These are phyloP conservation scores for Dendrophyllia cribrosa DNA, from an alignment of 64 coral and sea anemone genomes.

Conservation along the genomic window DNA sequence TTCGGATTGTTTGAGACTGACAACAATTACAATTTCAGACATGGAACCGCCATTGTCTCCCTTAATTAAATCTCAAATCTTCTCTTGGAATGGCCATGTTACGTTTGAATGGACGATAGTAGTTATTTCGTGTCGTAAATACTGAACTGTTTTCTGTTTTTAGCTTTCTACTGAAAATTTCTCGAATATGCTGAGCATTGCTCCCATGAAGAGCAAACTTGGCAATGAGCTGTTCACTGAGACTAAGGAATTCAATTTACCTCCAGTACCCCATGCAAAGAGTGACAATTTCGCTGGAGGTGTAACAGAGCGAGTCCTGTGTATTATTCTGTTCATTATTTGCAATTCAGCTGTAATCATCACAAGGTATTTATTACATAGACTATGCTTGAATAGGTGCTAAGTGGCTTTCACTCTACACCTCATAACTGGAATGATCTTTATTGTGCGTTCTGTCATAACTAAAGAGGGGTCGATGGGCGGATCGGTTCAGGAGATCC, in stretches of 20 bases:
- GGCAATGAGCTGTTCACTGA: not conserved
- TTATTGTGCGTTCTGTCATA: no score
- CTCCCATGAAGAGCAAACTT: not conserved
- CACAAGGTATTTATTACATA: not conserved
- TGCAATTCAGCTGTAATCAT: conserved; percentile 23
- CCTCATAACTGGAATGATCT: not conserved
- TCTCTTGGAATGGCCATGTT: not conserved
- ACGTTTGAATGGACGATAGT: not conserved
- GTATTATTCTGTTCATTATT: conserved; percentile 18
- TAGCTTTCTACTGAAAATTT: not conserved
- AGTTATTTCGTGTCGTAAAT: not conserved
- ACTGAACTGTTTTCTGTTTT: not conserved
- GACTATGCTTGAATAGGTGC: not conserved
- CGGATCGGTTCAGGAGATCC: no score
- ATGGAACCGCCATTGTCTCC: not conserved
- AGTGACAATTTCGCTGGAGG: conserved; percentile 47
- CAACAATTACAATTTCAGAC: conserved; percentile 12
- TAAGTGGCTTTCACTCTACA: conserved; percentile 19
- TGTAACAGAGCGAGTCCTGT: not conserved
- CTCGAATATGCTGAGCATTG: no score
- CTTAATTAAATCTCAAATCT: not conserved
- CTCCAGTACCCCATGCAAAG: conserved; percentile 48
- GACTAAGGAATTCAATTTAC: not conserved
- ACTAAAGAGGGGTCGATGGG: no score
- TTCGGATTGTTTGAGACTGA: not conserved